phyloP scores from a whole-genome alignment of 2,113 vertebrate species.

The Columba livia region DNA sequence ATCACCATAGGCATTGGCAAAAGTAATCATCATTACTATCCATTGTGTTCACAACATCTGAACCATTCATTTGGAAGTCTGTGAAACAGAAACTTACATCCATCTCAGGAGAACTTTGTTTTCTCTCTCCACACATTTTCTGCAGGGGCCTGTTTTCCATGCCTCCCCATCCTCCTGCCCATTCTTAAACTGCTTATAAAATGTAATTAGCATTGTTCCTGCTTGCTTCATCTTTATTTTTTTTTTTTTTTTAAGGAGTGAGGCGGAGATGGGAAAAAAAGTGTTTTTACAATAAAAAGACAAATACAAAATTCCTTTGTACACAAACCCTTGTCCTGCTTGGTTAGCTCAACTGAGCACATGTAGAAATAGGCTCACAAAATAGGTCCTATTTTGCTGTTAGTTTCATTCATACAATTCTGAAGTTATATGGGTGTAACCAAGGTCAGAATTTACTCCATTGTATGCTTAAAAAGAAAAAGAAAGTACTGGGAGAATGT shows the following conservation, averaged over 20 bases:
- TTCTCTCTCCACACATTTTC: conserved; percentile 37
- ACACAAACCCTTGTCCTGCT: conserved; percentile 11
- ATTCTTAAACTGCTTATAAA: conserved; percentile 53
- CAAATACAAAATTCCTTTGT: conserved; percentile 25
- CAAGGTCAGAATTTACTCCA: conserved; percentile 28
- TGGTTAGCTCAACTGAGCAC: conserved; percentile 17
- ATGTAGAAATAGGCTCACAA: not conserved
- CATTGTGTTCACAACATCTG: conserved; percentile 73
- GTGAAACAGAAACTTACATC: conserved; percentile 63
- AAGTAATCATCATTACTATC: conserved; percentile 74
- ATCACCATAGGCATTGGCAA: conserved; percentile 69
- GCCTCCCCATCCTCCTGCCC: conserved; percentile 57
- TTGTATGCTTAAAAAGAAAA: conserved; percentile 11
- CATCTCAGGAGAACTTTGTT: conserved; percentile 69
- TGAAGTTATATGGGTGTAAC: not conserved
- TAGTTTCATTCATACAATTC: not conserved
- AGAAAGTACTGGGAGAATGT: not conserved
- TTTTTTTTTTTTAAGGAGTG: not conserved
- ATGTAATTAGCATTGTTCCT: conserved; percentile 65
- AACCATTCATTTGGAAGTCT: conserved; percentile 68
- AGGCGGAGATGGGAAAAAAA: not conserved
- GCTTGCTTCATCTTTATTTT: not conserved
- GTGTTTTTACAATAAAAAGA: conserved; percentile 38
- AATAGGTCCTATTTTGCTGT: not conserved
- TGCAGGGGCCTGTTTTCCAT: conserved; percentile 52